Base-by-base conservation (phyloP, 2,113 vertebrate species). In the Oenanthe melanoleuca region DNA sequence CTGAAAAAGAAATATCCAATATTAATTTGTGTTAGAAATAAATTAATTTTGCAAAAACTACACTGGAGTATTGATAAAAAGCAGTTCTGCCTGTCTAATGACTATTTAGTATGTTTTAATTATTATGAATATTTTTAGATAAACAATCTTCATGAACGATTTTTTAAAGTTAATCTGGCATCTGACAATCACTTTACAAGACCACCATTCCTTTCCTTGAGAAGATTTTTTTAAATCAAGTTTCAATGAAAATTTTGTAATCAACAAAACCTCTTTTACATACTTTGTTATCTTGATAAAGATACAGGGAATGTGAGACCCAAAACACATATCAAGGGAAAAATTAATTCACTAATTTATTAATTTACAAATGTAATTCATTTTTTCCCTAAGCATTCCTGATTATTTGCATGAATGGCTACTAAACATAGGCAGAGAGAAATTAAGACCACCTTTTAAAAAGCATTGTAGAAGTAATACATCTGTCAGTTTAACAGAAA, bases 1-100 rank as follows among this genome's bases (percentile, higher is more conserved):
- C 99, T 99, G 97, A 92, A 97, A 96, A 80, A 97, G 64, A 96
- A 96, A 94, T 17, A 59, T 22, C 34, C 81, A 91, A 6, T 49
- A 47, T 93, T 82, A 91, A n/a, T 33, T 57, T 84, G 12, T 72
- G 40, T 24, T 56, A 81, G 45, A 81, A 81, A 79, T 12, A 63
- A 91, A 86, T 37, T 60, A 29, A 79, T 56, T 63, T 80, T 42
- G 38, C 20, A 83, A 86, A 80, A 63, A 47, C 0, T 47, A n/a
- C 45, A 53, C 5, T 21, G 2, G 9, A 70, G 8, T 26, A 61
- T 29, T 42, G 34, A 44, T 42, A 55, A 67, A 33, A 72, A 92
- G 38, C 15, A 73, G 33, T 53, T 92, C 26, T 53, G 23, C 25
- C 61, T 44, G 8, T 20, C 38, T 88, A 28, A 34, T 38, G 17